Evolutionary conservation across 2,113 vertebrate genomes (phyloP).

Genomic region (Lamprotornis superbus): DNA sequence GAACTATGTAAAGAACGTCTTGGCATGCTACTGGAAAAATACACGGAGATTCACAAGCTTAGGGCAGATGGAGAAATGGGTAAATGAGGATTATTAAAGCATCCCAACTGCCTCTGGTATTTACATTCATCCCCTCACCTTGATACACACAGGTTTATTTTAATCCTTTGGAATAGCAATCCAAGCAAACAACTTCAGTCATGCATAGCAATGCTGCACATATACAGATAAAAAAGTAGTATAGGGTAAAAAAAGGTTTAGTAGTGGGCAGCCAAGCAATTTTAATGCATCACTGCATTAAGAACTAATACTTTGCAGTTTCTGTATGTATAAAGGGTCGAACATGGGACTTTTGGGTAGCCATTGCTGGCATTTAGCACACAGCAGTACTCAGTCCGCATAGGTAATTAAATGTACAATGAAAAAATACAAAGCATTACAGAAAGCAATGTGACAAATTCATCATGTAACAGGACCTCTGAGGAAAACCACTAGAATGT

Average conservation of each 20-base stretch:
- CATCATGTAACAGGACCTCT: background rate
- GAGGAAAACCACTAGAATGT: background rate
- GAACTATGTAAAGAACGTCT: rapidly evolving
- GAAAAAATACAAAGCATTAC: background rate
- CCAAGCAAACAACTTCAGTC: background rate
- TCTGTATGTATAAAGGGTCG: background rate
- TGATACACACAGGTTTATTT: background rate
- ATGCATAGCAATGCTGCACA: background rate
- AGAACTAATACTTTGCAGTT: background rate
- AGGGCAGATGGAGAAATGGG: background rate
- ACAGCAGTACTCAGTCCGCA: background rate
- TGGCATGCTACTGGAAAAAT: background rate
- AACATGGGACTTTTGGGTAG: background rate
- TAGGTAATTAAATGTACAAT: background rate
- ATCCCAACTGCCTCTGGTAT: background rate
- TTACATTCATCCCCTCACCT: background rate
- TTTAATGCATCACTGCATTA: background rate
- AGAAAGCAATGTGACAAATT: background rate
- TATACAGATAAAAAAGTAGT: background rate
- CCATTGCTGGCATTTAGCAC: background rate
- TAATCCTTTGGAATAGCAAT: background rate
- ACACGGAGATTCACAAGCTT: background rate
- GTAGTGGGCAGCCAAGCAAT: background rate
- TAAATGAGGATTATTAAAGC: background rate
- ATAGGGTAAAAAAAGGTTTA: background rate